Base-by-base conservation (phyloP, 2,888 invertebrate species). In the Drosophila pseudotalamancana region DNA sequence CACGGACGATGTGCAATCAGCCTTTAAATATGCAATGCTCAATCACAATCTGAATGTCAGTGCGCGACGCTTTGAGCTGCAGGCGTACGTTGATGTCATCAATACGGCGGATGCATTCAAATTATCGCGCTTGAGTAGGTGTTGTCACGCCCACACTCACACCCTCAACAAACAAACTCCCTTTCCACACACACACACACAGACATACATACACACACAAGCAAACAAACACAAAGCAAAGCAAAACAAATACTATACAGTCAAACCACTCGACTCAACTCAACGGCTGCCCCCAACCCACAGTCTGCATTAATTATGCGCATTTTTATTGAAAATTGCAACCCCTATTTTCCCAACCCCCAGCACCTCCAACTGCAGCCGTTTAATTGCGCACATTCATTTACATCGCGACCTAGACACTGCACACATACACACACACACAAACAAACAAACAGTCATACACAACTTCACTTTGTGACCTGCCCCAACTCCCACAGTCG, bases 71-170 rank as follows among this genome's bases (percentile, higher is more conserved):
- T 95, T 97, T 90, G 97, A 97, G 90, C 93, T 97, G 56, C 96
- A 96, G 90, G 97, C 97, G 9, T 97, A 95, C 89, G 97, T 97
- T 50, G 97, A 97, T 91, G 96, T 97, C 89, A 97, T 98, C 92
- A 95, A 97, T 92, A 97, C 97, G 18, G 97, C 97, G 27, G 97
- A 98, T 91, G 97, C 97, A 70, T 98, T 97, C 93, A 97, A 97
- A 91, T 93, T 98, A 72, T 97, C 97, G 56, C 94, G 97, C 89
- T 93, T 97, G 79, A 97, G 98, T 98, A 93, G 95, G 97, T 88
- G 65, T 84, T 57, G 48, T 48, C 40, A 37, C 77, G 56, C 55
- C 29, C 8, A n/a, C n/a, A 19, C 6, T 18, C 23, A 32, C 11
- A 9, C 8, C n/a, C n/a, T n/a, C n/a, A n/a, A n/a, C n/a, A n/a